Evolutionary conservation across 2,113 vertebrate genomes (phyloP), one percentile per base, ranked within the genome.

Genomic region (Apodemus speciosus): DNA sequence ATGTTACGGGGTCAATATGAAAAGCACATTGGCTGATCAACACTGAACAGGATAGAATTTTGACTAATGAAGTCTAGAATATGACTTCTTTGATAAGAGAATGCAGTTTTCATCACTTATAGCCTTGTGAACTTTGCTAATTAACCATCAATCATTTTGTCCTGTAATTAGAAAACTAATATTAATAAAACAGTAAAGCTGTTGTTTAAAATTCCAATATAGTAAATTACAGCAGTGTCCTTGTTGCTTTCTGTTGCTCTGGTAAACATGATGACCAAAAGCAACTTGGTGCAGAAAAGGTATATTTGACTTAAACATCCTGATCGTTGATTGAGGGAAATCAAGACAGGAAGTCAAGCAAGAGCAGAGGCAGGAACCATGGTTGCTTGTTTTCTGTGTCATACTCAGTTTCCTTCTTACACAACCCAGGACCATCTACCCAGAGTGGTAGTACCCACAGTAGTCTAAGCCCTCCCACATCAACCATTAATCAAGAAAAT

Each of bases 61-160:
- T 86, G 60, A 30, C 30, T 90, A 60, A 58, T 53, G 27, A 56
- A 25, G 20, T 72, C 53, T 69, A 15, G 53, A 35, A n/a, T 49
- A 51, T n/a, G 3, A 35, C 27, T 85, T 20, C 30, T 49, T 89
- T 32, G 64, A 6, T 76, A 83, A 85, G 81, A 96, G 81, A 66
- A 20, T 77, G 30, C 15, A n/a, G 30, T 83, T 66, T 77, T 87
- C 20, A 56, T 23, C 86, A 58, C 68, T 89, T 86, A 43, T 8
- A 89, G 27, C 53, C 51, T 25, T 88, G 49, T 85, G 38, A 86
- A 32, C 73, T 38, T 71, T 62, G 51, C 83, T 79, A 94, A 81
- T 56, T 88, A 53, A 58, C 23, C 60, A 81, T 20, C 43, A 27
- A 43, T 83, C 38, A 62, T 83, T 38, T 83, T 83, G 15, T 62